Percentiles rank a stretch among this genome's conserved stretches.
Evolutionary conservation across 1,140 invertebrate species (phyloP).

Genomic region (Plutomurus gul): DNA sequence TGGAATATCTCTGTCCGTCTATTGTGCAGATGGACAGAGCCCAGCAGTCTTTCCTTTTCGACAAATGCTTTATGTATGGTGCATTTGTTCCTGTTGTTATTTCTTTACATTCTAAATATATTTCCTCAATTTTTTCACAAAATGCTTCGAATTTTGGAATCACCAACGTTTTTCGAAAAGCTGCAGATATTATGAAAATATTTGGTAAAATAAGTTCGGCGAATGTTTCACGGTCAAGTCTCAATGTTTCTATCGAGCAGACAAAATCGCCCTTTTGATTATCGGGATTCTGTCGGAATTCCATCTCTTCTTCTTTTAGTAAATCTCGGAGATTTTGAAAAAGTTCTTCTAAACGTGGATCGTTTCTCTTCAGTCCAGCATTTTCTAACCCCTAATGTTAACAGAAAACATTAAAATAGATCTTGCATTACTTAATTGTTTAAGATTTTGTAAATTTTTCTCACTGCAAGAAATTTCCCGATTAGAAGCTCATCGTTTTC

Average conservation of each 20-base stretch:
- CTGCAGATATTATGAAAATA: conserved; percentile 85
- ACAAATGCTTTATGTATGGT: conserved; percentile 91
- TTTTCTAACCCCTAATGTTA: conserved; percentile 72
- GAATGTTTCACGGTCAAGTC: conserved; percentile 82
- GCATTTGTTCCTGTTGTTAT: conserved; percentile 85
- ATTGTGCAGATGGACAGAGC: conserved; percentile 88
- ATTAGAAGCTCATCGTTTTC: conserved; percentile 71
- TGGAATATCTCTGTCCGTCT: conserved; percentile 90
- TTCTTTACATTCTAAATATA: conserved; percentile 90
- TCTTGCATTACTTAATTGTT: not conserved
- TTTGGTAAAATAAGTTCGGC: conserved; percentile 83
- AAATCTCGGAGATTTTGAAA: conserved; percentile 74
- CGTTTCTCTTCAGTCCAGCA: conserved; percentile 82
- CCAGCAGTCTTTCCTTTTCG: conserved; percentile 79
- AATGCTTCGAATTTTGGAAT: conserved; percentile 93
- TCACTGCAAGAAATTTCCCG: conserved; percentile 79
- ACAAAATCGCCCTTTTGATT: conserved; percentile 66
- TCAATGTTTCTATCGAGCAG: conserved; percentile 74
- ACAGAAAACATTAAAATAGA: not conserved
- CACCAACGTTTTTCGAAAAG: conserved; percentile 90
- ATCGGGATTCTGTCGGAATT: conserved; percentile 56
- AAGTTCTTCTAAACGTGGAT: conserved; percentile 82
- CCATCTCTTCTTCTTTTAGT: conserved; percentile 65
- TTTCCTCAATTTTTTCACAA: conserved; percentile 85
- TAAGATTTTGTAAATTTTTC: conserved; percentile 51